Conservation (phyloP, 2,113 vertebrate species). For the Mus spicilegus region DNA sequence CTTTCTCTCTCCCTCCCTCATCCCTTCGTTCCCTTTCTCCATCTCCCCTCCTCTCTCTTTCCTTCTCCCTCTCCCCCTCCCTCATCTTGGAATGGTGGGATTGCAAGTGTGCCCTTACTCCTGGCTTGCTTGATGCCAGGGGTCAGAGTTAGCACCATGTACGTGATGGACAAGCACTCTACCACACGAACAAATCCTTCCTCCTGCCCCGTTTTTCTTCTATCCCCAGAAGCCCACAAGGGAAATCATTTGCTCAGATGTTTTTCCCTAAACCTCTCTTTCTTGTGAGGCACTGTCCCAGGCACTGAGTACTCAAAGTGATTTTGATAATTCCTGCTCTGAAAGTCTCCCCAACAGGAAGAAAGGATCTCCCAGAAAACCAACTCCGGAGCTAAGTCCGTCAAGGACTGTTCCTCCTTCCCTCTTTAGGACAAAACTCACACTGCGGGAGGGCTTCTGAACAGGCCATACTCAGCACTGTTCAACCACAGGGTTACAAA, state of each 20-base stretch:
- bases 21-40: no score
- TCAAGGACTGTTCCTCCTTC: not conserved
- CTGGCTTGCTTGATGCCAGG: not conserved
- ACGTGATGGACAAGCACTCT: not conserved
- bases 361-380: not conserved
- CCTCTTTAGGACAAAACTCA: not conserved
- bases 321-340: not conserved
- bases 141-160: not conserved
- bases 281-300: not conserved
- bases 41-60: not conserved
- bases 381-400: not conserved
- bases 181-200: no score
- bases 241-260: not conserved
- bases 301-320: not conserved
- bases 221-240: not conserved
- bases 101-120: not conserved
- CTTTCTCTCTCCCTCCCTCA: not conserved
- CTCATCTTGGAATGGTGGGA: no score
- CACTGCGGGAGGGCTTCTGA: not conserved
- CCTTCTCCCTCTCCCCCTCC: not conserved
- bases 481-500: not conserved
- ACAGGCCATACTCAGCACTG: rapidly evolving
- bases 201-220: not conserved
- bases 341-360: not conserved
- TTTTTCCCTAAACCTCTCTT: not conserved